Base-by-base conservation (phyloP, 2,888 invertebrate species). In the Oxycera nigricornis region DNA sequence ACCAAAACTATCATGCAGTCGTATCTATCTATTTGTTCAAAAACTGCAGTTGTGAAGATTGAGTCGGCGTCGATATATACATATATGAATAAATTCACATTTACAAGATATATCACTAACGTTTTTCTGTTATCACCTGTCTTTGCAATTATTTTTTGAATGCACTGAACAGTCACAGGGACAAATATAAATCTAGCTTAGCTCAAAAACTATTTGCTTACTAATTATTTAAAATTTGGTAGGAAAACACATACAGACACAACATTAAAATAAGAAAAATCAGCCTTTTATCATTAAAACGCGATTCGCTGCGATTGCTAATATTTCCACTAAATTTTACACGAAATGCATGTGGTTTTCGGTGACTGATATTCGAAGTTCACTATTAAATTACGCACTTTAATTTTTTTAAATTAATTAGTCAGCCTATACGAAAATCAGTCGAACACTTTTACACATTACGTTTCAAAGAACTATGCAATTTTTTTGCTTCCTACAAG, bases 241-340 rank as follows among this genome's bases (percentile, higher is more conserved):
- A 74, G 39, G 52, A 74, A 72, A 72, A 72, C 59, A 75, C 74
- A 73, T 61, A 75, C 67, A 73, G 73, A 77, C 77, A 77, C 77
- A 73, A 77, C 77, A 77, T 73, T 70, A 73, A 77, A 76, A 77
- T 77, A 77, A 75, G 74, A 77, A 77, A 77, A 77, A 76, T 77
- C 77, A 77, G 77, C 77, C 77, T 77, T 77, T 72, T 62, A 41
- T 72, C 30, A 52, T 52, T 50, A 70, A 70, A 68, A 68, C 28
- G 41, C 65, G 24, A 28, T 39, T 39, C 24, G 14, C 61, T 61
- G 30, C 14, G 31, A 17, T 61, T 61, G 61, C 65, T 39, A 65
- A 39, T 14, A 22, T 20, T 73, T 20, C 59, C 72, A 61, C 55
- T 22, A 62, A 26, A 41, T 24, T 50, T 55, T 67, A 39, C 65